Conservation (phyloP, 2,113 vertebrate genomes). For the Serilophus lunatus region DNA sequence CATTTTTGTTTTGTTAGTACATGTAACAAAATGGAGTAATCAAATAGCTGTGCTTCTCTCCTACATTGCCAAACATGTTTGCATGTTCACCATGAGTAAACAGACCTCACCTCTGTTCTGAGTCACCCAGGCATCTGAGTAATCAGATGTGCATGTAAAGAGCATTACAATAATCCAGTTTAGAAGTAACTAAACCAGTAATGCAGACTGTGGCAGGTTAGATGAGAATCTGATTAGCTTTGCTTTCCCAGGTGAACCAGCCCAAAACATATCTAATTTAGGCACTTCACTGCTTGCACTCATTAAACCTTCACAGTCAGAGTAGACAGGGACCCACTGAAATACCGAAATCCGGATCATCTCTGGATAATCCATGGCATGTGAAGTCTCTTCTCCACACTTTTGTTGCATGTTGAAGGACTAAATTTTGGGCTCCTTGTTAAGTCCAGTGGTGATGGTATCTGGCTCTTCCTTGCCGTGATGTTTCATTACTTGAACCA, state of each 20-base stretch:
- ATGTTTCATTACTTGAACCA: not conserved
- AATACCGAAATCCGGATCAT: not conserved
- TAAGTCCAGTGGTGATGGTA: not conserved
- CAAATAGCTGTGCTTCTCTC: not conserved
- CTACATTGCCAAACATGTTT: rapidly evolving
- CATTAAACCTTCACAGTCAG: not conserved
- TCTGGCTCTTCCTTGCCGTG: not conserved
- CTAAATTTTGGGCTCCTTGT: not conserved
- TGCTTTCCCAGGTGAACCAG: not conserved
- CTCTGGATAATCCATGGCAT: not conserved
- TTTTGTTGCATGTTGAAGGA: not conserved
- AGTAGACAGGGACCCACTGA: not conserved
- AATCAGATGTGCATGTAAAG: not conserved
- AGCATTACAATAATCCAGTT: not conserved
- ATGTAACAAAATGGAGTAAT: not conserved
- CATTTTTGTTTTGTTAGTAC: not conserved
- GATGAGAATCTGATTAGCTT: not conserved
- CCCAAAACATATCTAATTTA: not conserved
- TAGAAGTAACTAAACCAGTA: not conserved
- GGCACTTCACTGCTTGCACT: not conserved
- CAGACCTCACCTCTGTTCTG: not conserved
- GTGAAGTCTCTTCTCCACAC: not conserved
- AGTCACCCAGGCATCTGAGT: not conserved
- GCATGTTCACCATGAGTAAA: not conserved
- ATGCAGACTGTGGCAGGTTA: not conserved